A percentile compares a stretch with the other conserved stretches of the same genome.
Evolutionary conservation across 2,888 invertebrate genomes (phyloP).

Genomic region (Trimorus sp.): DNA sequence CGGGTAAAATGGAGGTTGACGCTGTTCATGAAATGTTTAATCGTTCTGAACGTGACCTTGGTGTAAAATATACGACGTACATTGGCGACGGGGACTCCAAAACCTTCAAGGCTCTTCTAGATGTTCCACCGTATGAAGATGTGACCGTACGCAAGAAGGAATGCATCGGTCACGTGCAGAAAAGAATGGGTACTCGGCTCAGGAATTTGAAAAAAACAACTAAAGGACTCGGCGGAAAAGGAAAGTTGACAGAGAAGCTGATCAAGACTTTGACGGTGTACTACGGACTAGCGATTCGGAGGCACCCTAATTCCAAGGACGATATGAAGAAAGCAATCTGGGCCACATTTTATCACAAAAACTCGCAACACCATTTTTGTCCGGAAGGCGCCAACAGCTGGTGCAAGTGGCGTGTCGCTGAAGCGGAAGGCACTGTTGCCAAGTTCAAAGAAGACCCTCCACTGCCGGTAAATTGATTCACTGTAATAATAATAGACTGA

Average conservation of each 20-base stretch:
- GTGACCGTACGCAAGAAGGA: constrained; percentile 41
- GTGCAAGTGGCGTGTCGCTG: constrained; percentile 68
- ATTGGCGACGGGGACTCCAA: constrained; percentile 46
- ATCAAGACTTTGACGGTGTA: constrained; percentile 59
- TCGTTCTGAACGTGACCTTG: constrained; percentile 32
- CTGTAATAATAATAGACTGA: too few species aligned
- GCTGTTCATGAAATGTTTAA: constrained; percentile 45
- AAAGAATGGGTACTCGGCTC: constrained; percentile 45
- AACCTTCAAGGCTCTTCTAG: constrained; percentile 46
- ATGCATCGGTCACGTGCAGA: constrained; percentile 58
- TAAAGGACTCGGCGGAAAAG: constrained; percentile 47
- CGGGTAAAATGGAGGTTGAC: constrained; percentile 32
- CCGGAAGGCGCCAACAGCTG: constrained; percentile 58
- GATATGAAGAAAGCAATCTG: too few species aligned
- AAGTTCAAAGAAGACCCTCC: too few species aligned
- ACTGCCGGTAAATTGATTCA: too few species aligned
- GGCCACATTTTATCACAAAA: constrained; percentile 47
- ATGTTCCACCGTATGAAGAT: constrained; percentile 47
- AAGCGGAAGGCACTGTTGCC: too few species aligned
- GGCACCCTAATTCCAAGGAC: too few species aligned
- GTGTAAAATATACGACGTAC: constrained; percentile 44
- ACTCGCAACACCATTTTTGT: constrained; percentile 57
- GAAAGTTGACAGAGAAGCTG: constrained; percentile 48
- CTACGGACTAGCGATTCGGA: constrained; percentile 58
- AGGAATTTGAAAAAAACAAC: constrained; percentile 50